Evolutionary conservation across 1,140 invertebrate species (phyloP).

Genomic region (Scylla paramamosain): DNA sequence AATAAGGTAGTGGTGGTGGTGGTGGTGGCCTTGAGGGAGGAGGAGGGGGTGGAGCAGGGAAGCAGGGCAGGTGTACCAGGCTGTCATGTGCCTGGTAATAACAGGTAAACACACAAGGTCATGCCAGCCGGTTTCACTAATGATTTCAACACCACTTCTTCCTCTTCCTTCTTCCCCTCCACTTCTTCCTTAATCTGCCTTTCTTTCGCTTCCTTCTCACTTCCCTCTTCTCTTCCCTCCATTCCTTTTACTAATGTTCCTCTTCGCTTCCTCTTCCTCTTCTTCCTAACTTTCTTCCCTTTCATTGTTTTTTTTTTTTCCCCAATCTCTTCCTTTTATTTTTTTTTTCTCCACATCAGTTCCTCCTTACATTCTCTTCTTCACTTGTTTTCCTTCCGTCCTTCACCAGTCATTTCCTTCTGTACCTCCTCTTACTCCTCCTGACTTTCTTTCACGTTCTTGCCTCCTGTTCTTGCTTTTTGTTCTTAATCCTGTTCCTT

Average conservation of each 20-base stretch:
- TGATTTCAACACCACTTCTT: neutral
- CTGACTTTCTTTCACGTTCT: too few species aligned
- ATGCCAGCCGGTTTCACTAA: neutral
- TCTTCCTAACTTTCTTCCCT: neutral
- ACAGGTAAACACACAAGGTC: conserved; percentile 10
- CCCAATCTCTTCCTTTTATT: neutral
- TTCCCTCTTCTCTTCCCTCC: neutral
- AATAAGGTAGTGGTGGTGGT: neutral
- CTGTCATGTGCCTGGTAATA: neutral
- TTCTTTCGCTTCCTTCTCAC: neutral
- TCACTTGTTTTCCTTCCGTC: neutral
- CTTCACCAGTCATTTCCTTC: neutral
- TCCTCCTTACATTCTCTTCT: too few species aligned
- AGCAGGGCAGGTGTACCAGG: neutral
- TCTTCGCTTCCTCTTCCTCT: neutral
- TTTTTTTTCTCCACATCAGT: neutral
- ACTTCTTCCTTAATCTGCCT: neutral
- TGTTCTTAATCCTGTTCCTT: neutral
- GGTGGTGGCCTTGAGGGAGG: neutral
- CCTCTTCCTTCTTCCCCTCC: neutral
- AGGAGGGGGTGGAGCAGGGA: neutral
- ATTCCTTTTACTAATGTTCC: neutral
- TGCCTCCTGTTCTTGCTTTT: too few species aligned
- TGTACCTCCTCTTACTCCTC: neutral
- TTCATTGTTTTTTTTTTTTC: neutral